These are phyloP conservation scores for Urocitellus parryii DNA, from an alignment of 2,113 vertebrate genomes.

Conservation along the genomic window DNA sequence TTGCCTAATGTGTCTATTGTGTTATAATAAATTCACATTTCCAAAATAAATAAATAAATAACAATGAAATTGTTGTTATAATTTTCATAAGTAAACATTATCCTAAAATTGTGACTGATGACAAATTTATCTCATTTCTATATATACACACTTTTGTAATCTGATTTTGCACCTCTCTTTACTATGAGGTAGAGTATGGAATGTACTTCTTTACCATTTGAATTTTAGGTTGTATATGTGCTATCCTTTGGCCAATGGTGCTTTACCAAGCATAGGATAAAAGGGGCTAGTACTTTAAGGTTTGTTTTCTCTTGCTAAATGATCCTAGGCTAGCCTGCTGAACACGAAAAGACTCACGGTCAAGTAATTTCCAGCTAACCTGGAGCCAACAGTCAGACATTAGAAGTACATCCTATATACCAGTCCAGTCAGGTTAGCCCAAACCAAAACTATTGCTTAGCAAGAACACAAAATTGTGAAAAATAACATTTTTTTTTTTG, in stretches of 20 bases:
- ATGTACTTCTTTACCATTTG: background rate
- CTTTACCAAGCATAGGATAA: background rate
- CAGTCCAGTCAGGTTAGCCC: background rate
- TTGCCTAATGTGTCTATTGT: background rate
- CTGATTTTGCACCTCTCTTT: background rate
- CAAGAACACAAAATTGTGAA: background rate
- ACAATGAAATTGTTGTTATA: no score
- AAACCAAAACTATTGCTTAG: background rate
- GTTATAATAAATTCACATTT: background rate
- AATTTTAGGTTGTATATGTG: background rate
- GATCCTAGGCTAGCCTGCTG: background rate
- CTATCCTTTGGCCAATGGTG: background rate
- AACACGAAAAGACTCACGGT: background rate
- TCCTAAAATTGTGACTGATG: background rate
- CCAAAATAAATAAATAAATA: background rate
- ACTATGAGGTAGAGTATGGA: background rate
- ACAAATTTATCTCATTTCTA: background rate
- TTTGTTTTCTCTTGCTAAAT: background rate
- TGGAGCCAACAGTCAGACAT: background rate
- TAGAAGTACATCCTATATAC: background rate
- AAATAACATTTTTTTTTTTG: background rate
- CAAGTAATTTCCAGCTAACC: background rate
- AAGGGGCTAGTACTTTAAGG: background rate
- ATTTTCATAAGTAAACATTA: constrained; percentile 5
- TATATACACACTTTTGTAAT: background rate